Base-by-base conservation (phyloP, 2,113 vertebrate species). In the Phycodurus eques region DNA sequence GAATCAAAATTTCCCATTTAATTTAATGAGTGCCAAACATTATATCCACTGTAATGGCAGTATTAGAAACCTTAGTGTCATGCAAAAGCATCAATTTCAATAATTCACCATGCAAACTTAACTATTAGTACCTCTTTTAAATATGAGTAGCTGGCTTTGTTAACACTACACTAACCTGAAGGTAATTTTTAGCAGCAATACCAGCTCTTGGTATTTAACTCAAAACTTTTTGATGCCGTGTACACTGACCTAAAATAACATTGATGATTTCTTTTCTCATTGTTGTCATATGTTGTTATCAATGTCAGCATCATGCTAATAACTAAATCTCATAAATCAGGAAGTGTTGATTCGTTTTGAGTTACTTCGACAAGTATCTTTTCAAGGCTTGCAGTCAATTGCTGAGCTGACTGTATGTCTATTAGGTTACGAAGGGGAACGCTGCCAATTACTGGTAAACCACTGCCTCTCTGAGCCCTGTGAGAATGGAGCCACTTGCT, bases 371-470 rank as follows among this genome's bases (percentile, higher is more conserved):
- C 53, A 56, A 22, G 10, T 56, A 56, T 42, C 9, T 63, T 35
- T 63, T 63, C 20, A 11, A 42, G 35, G 35, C 35, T 63, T 13
- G 10, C 11, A n/a, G 62, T 20, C n/a, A 43, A n/a, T 64, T 31
- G 13, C 46, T 44, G 43, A 27, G 12, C 20, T 17, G 31, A 64
- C 0, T 44, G 14, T 46, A 46, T 80, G 56, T 73, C 71, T 68
- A 10, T 57, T 68, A 89, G 89, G 89, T 70, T 89, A 83, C 70
- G 89, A 92, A 80, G 97, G 96, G 47, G 94, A 95, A 31, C 92
- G 92, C n/a, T 99, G 97, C 90, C 94, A 98, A 80, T 90, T 93
- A 76, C 87, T 94, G 90, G 93, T 98, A 8, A 94, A 99, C 86
- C 95, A 97, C 8, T 98, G 97, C 71, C 53, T 90, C 71, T 94